Conservation (phyloP, 2,113 vertebrate species). For the Ictidomys tridecemlineatus region DNA sequence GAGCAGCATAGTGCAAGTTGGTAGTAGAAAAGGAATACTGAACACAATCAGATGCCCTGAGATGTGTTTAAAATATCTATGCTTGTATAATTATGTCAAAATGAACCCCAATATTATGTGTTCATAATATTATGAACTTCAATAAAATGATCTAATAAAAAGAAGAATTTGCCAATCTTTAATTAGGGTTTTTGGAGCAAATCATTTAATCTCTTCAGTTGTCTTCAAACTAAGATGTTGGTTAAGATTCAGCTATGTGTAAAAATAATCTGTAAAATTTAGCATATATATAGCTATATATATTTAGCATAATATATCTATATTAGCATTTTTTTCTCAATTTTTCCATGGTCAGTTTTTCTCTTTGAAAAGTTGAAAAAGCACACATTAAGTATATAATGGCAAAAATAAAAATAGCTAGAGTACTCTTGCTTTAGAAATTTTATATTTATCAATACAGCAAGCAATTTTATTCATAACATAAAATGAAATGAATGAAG, state of each 20-base stretch:
- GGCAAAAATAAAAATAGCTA: not conserved
- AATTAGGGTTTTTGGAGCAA: not conserved
- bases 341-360: not conserved
- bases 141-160: no score
- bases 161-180: not conserved
- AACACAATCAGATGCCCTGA: not conserved
- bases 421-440: not conserved
- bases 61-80: not conserved
- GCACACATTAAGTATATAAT: not conserved
- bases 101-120: no score
- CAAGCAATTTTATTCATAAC: constrained; percentile 44
- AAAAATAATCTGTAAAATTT: not conserved
- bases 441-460: constrained; percentile 9
- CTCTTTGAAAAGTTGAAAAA: not conserved
- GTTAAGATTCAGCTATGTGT: not conserved
- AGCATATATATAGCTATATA: no score
- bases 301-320: not conserved
- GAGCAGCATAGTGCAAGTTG: not conserved
- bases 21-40: not conserved
- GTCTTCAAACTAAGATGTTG: constrained; percentile 6
- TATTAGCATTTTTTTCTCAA: not conserved
- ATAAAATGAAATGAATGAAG: constrained; percentile 50
- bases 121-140: no score
- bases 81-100: no score
- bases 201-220: constrained; percentile 14